A percentile compares a stretch with the other conserved stretches of the same genome.
Evolutionary conservation across 2,888 invertebrate genomes (phyloP).

Genomic region (Parnassius apollo): DNA sequence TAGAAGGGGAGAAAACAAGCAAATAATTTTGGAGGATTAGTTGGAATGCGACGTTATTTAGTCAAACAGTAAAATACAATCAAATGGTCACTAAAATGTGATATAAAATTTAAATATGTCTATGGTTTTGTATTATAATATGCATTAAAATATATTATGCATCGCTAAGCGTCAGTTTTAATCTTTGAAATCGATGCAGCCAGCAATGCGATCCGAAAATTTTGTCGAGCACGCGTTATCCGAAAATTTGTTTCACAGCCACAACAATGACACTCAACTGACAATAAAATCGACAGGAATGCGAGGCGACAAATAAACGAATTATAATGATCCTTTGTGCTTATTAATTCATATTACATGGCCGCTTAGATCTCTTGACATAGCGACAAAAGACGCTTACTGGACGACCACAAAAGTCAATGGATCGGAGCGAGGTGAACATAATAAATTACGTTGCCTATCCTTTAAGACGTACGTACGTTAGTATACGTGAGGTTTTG

Average conservation of each 20-base stretch:
- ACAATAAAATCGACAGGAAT: slow-evolving; percentile 59
- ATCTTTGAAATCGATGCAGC: slow-evolving; percentile 41
- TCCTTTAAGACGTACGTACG: slow-evolving; percentile 59
- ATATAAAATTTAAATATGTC: too few relatives aligned
- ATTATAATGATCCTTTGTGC: slow-evolving; percentile 74
- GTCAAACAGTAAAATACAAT: too few relatives aligned
- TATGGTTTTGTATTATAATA: too few relatives aligned
- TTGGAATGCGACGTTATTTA: too few relatives aligned
- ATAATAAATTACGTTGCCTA: slow-evolving; percentile 75
- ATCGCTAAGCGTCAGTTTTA: neutral
- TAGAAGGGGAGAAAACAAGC: too few relatives aligned
- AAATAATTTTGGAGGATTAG: too few relatives aligned
- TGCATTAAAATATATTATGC: too few relatives aligned
- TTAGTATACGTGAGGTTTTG: slow-evolving; percentile 56
- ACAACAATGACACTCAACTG: slow-evolving; percentile 48
- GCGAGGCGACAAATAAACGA: slow-evolving; percentile 72
- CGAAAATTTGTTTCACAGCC: slow-evolving; percentile 69
- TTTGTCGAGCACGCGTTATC: slow-evolving; percentile 68
- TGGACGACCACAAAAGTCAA: slow-evolving; percentile 73
- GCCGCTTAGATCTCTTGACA: slow-evolving; percentile 71
- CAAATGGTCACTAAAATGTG: too few relatives aligned
- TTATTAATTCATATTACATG: slow-evolving; percentile 82
- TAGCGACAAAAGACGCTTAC: slow-evolving; percentile 69
- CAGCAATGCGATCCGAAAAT: too few relatives aligned
- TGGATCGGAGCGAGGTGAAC: slow-evolving; percentile 71